Evolutionary conservation across 2,797 vertebrate genomes (phyloP).

Genomic region (Falco rusticolus): DNA sequence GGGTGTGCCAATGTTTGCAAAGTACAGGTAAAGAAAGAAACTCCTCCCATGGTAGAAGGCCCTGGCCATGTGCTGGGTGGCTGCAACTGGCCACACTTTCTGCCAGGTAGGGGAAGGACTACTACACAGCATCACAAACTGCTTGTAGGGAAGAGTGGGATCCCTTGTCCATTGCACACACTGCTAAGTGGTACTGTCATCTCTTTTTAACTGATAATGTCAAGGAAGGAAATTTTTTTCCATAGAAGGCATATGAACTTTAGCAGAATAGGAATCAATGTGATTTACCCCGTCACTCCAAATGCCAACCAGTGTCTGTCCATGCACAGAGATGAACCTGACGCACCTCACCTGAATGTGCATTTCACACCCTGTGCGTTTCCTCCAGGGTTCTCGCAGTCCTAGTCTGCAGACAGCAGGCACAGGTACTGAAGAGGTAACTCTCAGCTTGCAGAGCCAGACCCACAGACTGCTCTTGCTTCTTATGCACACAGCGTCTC

Average conservation of each 20-base stretch:
- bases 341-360: background rate
- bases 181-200: background rate
- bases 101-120: background rate
- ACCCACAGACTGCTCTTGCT: background rate
- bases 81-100: background rate
- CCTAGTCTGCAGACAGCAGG: too few species aligned
- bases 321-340: background rate
- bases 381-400: fast-evolving
- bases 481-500: background rate
- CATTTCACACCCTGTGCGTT: background rate
- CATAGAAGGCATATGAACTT: background rate
- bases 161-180: background rate
- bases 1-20: background rate
- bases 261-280: background rate
- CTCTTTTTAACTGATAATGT: background rate
- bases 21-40: background rate
- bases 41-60: background rate
- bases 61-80: background rate
- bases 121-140: background rate
- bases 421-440: background rate
- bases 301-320: background rate
- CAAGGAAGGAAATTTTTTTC: background rate
- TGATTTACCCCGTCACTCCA: background rate
- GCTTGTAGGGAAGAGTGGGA: background rate
- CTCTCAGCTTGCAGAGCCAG: background rate